Conservation (phyloP, 2,888 invertebrate genomes). For the Acheta domesticus region DNA sequence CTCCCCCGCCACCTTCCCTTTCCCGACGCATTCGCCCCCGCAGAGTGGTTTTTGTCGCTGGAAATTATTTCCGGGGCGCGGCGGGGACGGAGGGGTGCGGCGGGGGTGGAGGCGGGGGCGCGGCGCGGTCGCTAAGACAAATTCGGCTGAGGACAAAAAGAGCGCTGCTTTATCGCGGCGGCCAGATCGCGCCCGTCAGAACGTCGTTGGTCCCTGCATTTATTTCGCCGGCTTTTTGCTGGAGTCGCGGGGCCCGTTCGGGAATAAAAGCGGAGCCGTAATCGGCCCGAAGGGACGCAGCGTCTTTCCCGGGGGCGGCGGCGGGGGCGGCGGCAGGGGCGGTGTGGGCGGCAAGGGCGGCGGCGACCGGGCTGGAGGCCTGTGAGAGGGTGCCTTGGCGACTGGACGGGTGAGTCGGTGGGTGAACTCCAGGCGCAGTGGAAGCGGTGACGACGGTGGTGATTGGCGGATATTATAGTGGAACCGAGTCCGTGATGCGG, state of each 20-base stretch:
- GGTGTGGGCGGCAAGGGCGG: not conserved
- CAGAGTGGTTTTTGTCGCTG: not conserved
- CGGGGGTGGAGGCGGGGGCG: not conserved
- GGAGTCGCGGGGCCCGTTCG: not conserved
- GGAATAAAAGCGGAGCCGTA: not conserved
- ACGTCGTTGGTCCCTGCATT: constrained; percentile 10
- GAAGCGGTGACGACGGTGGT: no score
- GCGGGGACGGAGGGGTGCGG: not conserved
- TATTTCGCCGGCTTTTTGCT: constrained; percentile 18
- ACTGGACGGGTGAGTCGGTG: no score
- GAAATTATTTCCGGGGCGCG: not conserved
- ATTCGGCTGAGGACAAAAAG: constrained; percentile 18
- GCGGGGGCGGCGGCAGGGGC: not conserved
- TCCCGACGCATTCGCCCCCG: not conserved
- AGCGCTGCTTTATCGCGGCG: constrained; percentile 18
- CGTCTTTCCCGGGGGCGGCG: not conserved
- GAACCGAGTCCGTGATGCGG: no score
- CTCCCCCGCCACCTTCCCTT: not conserved
- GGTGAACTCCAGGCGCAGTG: no score
- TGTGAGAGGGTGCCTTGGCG: no score
- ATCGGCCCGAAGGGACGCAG: not conserved
- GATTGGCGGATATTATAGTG: no score
- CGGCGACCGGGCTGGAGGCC: no score
- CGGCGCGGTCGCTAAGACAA: constrained; percentile 1
- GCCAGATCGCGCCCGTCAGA: constrained; percentile 1